Conservation (phyloP, 1,140 invertebrate genomes). For the Panagrolaimus sp. region DNA sequence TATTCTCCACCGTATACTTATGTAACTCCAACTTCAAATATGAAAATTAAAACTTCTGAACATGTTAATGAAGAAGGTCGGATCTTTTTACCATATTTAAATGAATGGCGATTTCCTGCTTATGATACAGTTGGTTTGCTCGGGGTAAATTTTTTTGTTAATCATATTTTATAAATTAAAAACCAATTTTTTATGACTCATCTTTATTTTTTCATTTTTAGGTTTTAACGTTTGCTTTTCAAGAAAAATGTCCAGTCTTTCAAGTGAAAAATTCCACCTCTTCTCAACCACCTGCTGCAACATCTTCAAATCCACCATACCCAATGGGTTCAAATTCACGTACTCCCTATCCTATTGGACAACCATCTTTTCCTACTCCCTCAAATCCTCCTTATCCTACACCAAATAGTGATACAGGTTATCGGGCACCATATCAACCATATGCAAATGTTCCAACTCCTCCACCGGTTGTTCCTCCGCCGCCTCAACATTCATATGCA, state of each 20-base stretch:
- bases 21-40: constrained; percentile 86
- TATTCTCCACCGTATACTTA: constrained; percentile 94
- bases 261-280: constrained; percentile 58
- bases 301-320: constrained; percentile 49
- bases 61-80: constrained; percentile 91
- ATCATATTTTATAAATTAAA: constrained; percentile 17
- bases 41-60: constrained; percentile 88
- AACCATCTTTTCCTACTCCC: constrained; percentile 15
- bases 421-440: constrained; percentile 37
- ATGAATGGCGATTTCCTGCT: constrained; percentile 83
- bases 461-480: constrained; percentile 22
- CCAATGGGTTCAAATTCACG: constrained; percentile 37
- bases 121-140: constrained; percentile 47
- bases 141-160: constrained; percentile 45
- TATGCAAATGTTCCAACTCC: constrained; percentile 29
- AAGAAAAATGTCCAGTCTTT: constrained; percentile 89
- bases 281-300: constrained; percentile 59
- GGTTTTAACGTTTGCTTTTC: constrained; percentile 86
- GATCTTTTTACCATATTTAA: constrained; percentile 90
- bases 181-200: constrained; percentile 24
- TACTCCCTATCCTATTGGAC: constrained; percentile 43
- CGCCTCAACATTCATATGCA: constrained; percentile 16
- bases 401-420: constrained; percentile 26
- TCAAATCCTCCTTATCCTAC: constrained; percentile 18
- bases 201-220: constrained; percentile 58